Evolutionary conservation across 2,113 vertebrate genomes (phyloP).

Genomic region (Machaerirhynchus nigripectus): DNA sequence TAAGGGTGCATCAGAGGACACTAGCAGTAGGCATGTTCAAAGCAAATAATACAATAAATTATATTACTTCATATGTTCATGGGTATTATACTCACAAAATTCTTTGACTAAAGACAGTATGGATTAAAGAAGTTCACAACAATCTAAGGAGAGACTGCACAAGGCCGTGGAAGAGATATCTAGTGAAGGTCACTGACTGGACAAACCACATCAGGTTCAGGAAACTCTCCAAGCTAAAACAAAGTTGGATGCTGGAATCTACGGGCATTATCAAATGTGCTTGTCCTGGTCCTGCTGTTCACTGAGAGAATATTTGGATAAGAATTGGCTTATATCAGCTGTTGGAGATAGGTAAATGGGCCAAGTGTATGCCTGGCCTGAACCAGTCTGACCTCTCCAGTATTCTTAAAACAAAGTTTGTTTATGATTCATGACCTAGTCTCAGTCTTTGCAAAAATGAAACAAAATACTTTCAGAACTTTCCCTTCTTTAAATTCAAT

Average conservation of each 20-base stretch:
- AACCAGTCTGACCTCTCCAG: background rate
- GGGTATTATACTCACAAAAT: background rate
- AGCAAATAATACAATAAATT: background rate
- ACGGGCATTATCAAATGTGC: background rate
- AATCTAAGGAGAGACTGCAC: background rate
- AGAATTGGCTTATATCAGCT: background rate
- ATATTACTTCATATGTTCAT: background rate
- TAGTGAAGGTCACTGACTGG: background rate
- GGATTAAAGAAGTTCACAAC: background rate
- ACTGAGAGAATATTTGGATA: background rate
- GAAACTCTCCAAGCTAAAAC: background rate
- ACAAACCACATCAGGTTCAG: background rate
- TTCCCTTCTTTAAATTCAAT: background rate
- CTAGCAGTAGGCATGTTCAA: background rate
- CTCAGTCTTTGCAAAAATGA: background rate
- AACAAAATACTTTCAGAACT: background rate
- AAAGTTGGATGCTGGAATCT: background rate
- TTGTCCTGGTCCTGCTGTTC: background rate
- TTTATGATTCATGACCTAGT: background rate
- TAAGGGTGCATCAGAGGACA: background rate
- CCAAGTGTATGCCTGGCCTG: background rate
- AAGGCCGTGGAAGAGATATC: background rate
- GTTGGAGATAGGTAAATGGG: background rate
- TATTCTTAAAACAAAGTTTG: background rate
- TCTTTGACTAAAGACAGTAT: background rate